Conservation (phyloP, 2,113 vertebrate species). For the Muscicapa adusta region DNA sequence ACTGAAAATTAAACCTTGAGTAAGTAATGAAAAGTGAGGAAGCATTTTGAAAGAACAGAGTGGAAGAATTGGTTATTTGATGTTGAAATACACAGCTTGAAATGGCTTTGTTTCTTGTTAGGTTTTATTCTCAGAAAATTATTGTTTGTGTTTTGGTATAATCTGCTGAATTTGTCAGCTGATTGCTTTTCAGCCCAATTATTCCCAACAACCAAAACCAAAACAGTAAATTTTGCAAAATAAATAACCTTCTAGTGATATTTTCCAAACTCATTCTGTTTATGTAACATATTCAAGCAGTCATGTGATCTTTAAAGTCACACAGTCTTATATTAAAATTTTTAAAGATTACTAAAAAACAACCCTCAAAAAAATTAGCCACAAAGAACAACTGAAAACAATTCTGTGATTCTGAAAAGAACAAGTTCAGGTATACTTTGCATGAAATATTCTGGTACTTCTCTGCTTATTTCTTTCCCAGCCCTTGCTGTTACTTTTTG, state of each 20-base stretch:
- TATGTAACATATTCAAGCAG: not conserved
- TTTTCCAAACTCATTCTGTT: not conserved
- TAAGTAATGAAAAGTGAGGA: not conserved
- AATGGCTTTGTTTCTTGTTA: not conserved
- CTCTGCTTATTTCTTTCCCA: not conserved
- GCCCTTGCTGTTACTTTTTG: not conserved
- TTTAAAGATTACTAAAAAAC: not conserved
- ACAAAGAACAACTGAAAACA: not conserved
- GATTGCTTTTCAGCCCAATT: not conserved
- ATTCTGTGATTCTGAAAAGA: not conserved
- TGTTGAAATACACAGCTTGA: not conserved
- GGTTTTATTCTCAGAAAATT: not conserved
- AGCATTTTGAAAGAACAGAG: not conserved
- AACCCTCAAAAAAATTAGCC: not conserved
- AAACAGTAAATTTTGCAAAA: not conserved
- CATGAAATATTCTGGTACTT: not conserved
- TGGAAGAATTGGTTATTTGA: not conserved
- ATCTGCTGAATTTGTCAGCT: not conserved
- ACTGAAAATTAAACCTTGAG: not conserved
- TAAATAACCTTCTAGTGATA: not conserved
- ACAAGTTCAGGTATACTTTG: not conserved
- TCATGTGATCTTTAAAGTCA: not conserved
- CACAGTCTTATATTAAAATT: not conserved
- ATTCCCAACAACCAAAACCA: not conserved
- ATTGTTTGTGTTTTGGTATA: not conserved